phyloP scores from a whole-genome alignment of 2,113 vertebrate species.

The Maccullochella peelii region DNA sequence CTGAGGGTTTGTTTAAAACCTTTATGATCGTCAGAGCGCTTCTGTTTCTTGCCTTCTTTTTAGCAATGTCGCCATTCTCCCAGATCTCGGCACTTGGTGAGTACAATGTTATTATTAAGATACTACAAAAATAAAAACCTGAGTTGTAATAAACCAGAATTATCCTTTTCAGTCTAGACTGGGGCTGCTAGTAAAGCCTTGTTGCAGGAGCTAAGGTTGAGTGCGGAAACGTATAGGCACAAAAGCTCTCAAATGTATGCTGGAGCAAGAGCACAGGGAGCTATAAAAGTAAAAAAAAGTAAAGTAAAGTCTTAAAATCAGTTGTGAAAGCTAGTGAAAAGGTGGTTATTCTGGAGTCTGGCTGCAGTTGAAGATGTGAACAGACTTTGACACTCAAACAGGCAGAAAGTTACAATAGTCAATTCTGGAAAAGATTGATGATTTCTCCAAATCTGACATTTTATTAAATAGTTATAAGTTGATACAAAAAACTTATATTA shows the following conservation, averaged over 20 bases:
- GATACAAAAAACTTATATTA: background rate
- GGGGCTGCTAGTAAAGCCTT: background rate
- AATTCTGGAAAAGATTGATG: background rate
- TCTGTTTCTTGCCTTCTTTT: background rate
- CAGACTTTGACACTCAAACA: too few species aligned
- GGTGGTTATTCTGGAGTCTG: too few species aligned
- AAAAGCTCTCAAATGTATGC: background rate
- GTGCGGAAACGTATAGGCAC: background rate
- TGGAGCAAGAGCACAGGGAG: background rate
- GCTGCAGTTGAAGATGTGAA: background rate
- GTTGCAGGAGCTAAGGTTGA: background rate
- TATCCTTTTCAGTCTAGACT: background rate
- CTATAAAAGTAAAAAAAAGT: background rate
- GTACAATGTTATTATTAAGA: background rate
- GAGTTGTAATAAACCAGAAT: background rate
- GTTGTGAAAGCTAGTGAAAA: background rate
- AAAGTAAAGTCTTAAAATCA: background rate
- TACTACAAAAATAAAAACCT: background rate
- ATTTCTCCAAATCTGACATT: background rate
- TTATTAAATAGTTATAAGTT: background rate
- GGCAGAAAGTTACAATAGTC: background rate
- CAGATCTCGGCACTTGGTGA: background rate
- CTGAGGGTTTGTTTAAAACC: constrained; percentile 1
- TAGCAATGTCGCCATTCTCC: background rate
- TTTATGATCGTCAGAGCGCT: background rate